Base-by-base conservation (phyloP, 2,113 vertebrate genomes). In the Brienomyrus brachyistius region DNA sequence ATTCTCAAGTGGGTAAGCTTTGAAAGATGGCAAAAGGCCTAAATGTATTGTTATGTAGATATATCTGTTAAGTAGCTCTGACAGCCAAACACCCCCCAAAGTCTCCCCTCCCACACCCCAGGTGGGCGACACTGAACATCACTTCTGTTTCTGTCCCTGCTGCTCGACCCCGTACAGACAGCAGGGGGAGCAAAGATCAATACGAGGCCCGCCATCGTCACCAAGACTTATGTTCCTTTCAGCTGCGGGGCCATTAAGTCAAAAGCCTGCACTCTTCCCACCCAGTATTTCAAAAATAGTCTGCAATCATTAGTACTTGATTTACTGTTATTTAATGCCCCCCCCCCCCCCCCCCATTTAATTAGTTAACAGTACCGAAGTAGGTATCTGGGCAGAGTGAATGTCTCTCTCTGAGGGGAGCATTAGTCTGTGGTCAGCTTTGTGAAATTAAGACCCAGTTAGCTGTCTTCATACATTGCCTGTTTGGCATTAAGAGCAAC, bases 41-140 rank as follows among this genome's bases (percentile, higher is more conserved):
- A 91, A 88, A 70, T 91, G 91, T 89, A 84, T 77, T 90, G 89
- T 92, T 91, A 91, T 62, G 92, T 85, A 94, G 95, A 95, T 92
- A 92, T 91, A 94, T 95, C 93, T 92, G 92, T 95, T 92, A 93
- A 90, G 88, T 93, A 93, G 90, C 85, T 86, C 90, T 43, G 85
- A 40, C 35, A n/a, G 52, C 19, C 15, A 13, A 47, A 23, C 40
- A 8, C 7, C 50, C 80, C 89, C 13, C 88, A 80, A 80, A 80
- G 35, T 80, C 31, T 80, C 89, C 86, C 90, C 85, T 89, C 90
- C 50, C 56, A 88, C 54, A 23, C 56, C 89, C 90, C 91, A 90
- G n/a, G 17, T 48, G 82, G 43, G 40, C 21, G 19, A 91, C 47
- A 88, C 51, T 92, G 89, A 95, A 91, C 90, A 92, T 90, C 92